phyloP scores from a whole-genome alignment of 2,113 vertebrate species.

The Pangasianodon gigas region DNA sequence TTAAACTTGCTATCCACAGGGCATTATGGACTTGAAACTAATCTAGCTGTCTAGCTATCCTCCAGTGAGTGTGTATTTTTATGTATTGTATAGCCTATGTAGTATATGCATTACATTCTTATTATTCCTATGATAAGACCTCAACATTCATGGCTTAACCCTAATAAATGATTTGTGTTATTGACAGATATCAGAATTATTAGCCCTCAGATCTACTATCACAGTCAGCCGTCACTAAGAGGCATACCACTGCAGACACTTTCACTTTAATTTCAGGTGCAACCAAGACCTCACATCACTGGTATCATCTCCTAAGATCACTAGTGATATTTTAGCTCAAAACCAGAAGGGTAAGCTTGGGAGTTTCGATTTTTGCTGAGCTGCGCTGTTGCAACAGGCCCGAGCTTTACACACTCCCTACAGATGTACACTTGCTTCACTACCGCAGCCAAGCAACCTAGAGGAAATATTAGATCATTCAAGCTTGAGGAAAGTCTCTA shows the following conservation, averaged over 20 bases:
- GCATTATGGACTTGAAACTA: background rate
- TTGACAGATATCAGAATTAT: background rate
- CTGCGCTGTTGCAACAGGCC: background rate
- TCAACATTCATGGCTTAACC: background rate
- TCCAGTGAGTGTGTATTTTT: background rate
- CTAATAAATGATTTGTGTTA: background rate
- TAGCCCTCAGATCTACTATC: too few species aligned
- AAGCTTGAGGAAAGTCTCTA: background rate
- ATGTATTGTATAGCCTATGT: background rate
- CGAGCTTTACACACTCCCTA: background rate
- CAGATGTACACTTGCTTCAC: background rate
- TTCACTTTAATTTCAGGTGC: background rate
- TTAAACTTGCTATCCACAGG: background rate
- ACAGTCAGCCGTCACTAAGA: too few species aligned
- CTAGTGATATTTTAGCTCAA: background rate
- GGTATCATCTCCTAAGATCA: background rate
- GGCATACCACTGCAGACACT: background rate
- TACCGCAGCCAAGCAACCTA: background rate
- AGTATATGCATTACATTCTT: background rate
- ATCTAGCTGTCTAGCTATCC: background rate
- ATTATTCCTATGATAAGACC: background rate
- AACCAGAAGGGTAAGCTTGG: conserved; percentile 8
- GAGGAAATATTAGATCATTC: background rate
- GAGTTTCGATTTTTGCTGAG: background rate
- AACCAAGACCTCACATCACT: background rate